These are phyloP conservation scores for Euplexia lucipara DNA, from an alignment of 2,888 invertebrate species.

Conservation along the genomic window DNA sequence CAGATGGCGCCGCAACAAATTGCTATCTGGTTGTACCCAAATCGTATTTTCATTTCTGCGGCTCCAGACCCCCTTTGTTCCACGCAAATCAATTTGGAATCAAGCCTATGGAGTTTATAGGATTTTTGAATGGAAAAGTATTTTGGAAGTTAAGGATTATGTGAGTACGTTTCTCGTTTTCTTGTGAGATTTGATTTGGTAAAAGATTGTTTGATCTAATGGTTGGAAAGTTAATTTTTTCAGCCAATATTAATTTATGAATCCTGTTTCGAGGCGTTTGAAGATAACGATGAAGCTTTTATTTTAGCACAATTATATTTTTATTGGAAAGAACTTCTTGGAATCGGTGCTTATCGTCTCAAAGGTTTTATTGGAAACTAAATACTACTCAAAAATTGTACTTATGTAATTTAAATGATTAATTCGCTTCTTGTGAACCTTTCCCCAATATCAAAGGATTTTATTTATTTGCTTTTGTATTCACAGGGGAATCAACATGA, in stretches of 20 bases:
- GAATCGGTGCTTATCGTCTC: neutral
- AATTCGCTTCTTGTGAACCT: neutral
- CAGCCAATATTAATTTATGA: too few relatives aligned
- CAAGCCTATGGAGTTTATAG: constrained; percentile 53
- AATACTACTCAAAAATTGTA: too few relatives aligned
- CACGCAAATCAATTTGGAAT: constrained; percentile 63
- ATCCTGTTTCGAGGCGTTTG: too few relatives aligned
- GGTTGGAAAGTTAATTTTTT: neutral
- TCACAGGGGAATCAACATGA: neutral
- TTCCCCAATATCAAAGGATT: neutral
- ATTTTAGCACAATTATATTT: too few relatives aligned
- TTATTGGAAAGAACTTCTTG: neutral
- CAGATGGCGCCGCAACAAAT: constrained; percentile 69
- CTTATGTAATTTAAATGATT: neutral
- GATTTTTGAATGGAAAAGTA: constrained; percentile 46
- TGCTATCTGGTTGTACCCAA: constrained; percentile 66
- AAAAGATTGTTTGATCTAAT: neutral
- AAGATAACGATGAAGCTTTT: too few relatives aligned
- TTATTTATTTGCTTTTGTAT: neutral
- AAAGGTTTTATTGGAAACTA: constrained; percentile 6
- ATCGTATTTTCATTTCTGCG: constrained; percentile 68
- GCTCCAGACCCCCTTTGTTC: constrained; percentile 61
- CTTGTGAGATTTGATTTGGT: constrained; percentile 8
- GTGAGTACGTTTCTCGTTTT: constrained; percentile 11
- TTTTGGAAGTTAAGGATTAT: constrained; percentile 29